Evolutionary conservation across 2,888 invertebrate species (phyloP), one percentile per base, ranked within the genome.

Genomic region (Deilephila porcellus): DNA sequence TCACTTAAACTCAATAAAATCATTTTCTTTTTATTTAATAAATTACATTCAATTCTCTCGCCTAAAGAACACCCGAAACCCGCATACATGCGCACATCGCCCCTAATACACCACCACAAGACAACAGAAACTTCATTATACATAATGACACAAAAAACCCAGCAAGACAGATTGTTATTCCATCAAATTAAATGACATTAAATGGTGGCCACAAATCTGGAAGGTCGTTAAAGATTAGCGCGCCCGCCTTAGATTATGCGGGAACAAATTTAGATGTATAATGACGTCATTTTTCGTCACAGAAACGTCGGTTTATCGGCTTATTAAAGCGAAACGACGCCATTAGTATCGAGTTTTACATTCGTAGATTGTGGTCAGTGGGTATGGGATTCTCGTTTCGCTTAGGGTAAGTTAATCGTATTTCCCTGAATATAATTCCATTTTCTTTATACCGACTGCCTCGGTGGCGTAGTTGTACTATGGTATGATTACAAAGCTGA

Each of bases 231-330:
- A 81, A 80, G 74, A 74, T 80, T 80, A 79, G 75, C 77, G 76
- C 75, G 78, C 76, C 71, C 73, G 75, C 72, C 75, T 70, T 72
- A 83, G 83, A 87, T 88, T 82, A 85, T 81, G 75, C 77, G 75
- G 84, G 78, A 83, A 81, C 79, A 82, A 88, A 89, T 88, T 89
- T 82, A 79, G 83, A 82, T 86, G 82, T 88, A 88, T 87, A 90
- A 90, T 90, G 89, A 86, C 85, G 85, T 87, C 86, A 90, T 91
- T 90, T 90, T 89, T 90, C 90, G 88, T 87, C 88, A 87, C 86
- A 82, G 79, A 76, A 74, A 80, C 79, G 78, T 80, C 85, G 87
- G 82, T 90, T 90, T 90, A 91, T 91, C 90, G 87, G 82, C 86
- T 89, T 89, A 87, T 90, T 89, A 90, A 89, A 85, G 84, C 81